A percentile compares a stretch with the other conserved stretches of the same genome.
phyloP scores from a whole-genome alignment of 2,113 vertebrate species.

The Gymnocephalus cernua region DNA sequence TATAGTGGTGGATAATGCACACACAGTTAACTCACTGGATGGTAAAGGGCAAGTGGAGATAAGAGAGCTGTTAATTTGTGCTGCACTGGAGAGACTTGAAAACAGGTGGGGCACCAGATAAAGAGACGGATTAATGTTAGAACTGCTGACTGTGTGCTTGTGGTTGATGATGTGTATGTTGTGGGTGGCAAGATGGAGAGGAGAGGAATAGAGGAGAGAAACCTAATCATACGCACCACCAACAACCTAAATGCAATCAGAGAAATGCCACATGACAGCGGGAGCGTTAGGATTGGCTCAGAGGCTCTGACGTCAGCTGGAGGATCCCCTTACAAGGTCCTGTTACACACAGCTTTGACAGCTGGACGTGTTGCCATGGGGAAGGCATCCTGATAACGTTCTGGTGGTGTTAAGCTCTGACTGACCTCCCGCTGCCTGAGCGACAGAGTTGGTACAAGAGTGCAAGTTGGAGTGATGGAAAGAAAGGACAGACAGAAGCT shows the following conservation, averaged over 20 bases:
- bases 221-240: constrained; percentile 18
- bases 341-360: constrained; percentile 44
- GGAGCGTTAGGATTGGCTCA: constrained; percentile 23
- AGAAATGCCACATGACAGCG: constrained; percentile 7
- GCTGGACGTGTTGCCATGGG: constrained; percentile 48
- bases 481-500: no score
- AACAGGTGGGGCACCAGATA: constrained; percentile 55
- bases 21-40: constrained; percentile 10
- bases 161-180: not conserved
- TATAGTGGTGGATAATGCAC: constrained; percentile 17
- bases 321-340: constrained; percentile 58
- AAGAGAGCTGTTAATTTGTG: constrained; percentile 41
- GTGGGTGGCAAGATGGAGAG: not conserved
- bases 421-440: constrained; percentile 26
- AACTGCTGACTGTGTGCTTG: constrained; percentile 20
- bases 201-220: not conserved
- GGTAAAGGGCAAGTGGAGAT: constrained; percentile 53
- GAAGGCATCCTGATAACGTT: constrained; percentile 49
- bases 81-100: constrained; percentile 19
- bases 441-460: not conserved
- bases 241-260: constrained; percentile 23
- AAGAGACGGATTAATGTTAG: constrained; percentile 20
- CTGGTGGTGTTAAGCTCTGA: constrained; percentile 28
- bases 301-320: constrained; percentile 16
- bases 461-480: not conserved